Percentiles rank a stretch among this genome's conserved stretches.
phyloP scores from a whole-genome alignment of 2,113 vertebrate genomes.

The Microcebus lehilahytsara region DNA sequence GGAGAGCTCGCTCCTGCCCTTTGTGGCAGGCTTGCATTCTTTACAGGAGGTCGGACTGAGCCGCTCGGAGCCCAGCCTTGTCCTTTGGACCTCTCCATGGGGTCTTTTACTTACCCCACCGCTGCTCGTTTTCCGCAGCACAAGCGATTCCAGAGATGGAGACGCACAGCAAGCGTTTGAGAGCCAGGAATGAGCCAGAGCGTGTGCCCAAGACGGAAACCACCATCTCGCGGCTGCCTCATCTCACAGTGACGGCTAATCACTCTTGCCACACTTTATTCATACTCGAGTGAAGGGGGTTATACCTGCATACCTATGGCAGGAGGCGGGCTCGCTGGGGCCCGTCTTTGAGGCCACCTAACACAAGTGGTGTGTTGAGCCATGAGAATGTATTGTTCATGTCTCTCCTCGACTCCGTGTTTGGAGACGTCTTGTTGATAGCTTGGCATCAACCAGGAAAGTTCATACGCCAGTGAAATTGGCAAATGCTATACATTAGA shows the following conservation, averaged over 20 bases:
- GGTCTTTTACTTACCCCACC: not conserved
- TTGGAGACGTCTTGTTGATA: not conserved
- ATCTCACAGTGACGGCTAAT: not conserved
- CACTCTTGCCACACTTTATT: not conserved
- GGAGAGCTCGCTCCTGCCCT: not conserved
- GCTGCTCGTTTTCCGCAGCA: not conserved
- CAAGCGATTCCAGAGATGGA: not conserved
- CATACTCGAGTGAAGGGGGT: not conserved
- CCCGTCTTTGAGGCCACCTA: not conserved
- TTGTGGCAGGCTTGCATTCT: not conserved
- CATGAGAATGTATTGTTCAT: not conserved
- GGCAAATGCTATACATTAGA: not conserved
- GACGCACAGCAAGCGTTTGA: fast-evolving
- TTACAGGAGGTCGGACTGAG: not conserved
- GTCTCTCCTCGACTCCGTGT: not conserved
- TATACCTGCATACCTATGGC: not conserved
- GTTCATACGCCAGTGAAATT: not conserved
- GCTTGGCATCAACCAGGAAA: not conserved
- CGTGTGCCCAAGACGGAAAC: not conserved
- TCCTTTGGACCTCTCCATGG: too few species aligned
- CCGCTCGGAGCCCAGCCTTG: not conserved
- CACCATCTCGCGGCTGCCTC: not conserved
- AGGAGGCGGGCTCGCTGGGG: fast-evolving
- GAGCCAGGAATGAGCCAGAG: not conserved
- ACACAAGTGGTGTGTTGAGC: not conserved